phyloP scores from a whole-genome alignment of 2,888 invertebrate species.

The Orthonychiurus folsomi region DNA sequence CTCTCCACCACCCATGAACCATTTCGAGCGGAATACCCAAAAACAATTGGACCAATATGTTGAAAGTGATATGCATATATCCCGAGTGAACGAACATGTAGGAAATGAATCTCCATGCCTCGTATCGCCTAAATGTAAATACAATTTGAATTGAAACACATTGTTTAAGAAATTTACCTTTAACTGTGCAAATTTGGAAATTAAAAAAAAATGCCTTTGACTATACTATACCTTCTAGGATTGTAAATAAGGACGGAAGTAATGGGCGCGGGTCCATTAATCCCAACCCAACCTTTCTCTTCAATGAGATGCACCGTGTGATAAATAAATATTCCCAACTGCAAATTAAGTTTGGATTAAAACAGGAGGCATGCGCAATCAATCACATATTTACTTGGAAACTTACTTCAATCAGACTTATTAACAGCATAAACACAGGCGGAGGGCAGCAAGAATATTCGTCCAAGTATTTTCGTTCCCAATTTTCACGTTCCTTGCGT shows the following conservation, averaged over 20 bases:
- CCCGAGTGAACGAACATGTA: constrained; percentile 97
- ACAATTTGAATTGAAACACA: too few relatives aligned
- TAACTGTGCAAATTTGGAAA: too few relatives aligned
- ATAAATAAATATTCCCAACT: constrained; percentile 50
- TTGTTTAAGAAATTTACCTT: too few relatives aligned
- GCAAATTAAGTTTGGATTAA: constrained; percentile 29
- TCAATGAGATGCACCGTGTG: constrained; percentile 47
- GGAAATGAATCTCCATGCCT: constrained; percentile 86
- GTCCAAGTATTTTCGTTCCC: constrained; percentile 75
- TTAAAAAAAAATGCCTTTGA: too few relatives aligned
- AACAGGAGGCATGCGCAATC: not conserved
- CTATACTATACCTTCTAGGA: constrained; percentile 52
- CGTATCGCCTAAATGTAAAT: constrained; percentile 54
- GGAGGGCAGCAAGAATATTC: constrained; percentile 83
- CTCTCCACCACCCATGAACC: constrained; percentile 85
- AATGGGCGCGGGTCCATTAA: constrained; percentile 63
- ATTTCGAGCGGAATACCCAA: constrained; percentile 89
- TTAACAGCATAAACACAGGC: constrained; percentile 78
- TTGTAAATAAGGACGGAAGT: constrained; percentile 77
- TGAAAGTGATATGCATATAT: constrained; percentile 77
- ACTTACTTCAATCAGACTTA: constrained; percentile 75
- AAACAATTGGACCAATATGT: constrained; percentile 81
- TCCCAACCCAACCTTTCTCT: constrained; percentile 42
- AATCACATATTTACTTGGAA: too few relatives aligned
- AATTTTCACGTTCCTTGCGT: constrained; percentile 58